Evolutionary conservation across 2,113 vertebrate genomes (phyloP).

Genomic region (Scophthalmus maximus): DNA sequence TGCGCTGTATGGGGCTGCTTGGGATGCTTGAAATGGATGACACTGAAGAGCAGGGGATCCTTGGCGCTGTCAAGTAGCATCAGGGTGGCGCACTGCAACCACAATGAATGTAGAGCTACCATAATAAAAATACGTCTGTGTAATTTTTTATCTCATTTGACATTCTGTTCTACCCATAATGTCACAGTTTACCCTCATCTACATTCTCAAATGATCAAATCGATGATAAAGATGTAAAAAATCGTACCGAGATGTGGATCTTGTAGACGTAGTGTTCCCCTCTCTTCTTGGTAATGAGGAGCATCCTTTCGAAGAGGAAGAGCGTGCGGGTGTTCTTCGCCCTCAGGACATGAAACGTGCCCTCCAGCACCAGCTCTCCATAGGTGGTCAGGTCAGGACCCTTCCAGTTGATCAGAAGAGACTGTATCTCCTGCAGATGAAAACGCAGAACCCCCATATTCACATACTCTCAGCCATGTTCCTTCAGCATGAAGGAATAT

Average conservation of each 20-base stretch:
- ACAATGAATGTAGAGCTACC: constrained; percentile 1
- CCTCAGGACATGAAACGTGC: constrained; percentile 91
- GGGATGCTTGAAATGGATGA: constrained; percentile 94
- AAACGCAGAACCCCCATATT: constrained; percentile 8
- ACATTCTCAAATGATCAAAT: constrained; percentile 1
- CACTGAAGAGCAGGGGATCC: constrained; percentile 93
- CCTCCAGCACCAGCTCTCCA: constrained; percentile 95
- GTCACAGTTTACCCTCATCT: background rate
- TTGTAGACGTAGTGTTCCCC: constrained; percentile 95
- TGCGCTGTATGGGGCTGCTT: constrained; percentile 95
- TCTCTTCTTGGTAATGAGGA: constrained; percentile 94
- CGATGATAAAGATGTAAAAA: constrained; percentile 13
- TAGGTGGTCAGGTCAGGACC: constrained; percentile 93
- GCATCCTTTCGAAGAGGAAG: constrained; percentile 93
- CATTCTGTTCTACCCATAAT: background rate
- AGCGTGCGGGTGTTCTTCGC: constrained; percentile 92
- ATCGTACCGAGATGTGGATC: constrained; percentile 89
- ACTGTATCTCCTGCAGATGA: constrained; percentile 92
- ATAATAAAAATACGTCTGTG: background rate
- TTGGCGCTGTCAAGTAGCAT: constrained; percentile 96
- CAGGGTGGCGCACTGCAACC: constrained; percentile 90
- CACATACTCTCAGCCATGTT: background rate
- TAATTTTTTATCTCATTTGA: background rate
- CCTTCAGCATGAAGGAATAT: constrained; percentile 9
- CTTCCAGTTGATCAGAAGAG: constrained; percentile 95